phyloP scores from a whole-genome alignment of 2,888 invertebrate genomes.

The Cryptosula pallasiana region DNA sequence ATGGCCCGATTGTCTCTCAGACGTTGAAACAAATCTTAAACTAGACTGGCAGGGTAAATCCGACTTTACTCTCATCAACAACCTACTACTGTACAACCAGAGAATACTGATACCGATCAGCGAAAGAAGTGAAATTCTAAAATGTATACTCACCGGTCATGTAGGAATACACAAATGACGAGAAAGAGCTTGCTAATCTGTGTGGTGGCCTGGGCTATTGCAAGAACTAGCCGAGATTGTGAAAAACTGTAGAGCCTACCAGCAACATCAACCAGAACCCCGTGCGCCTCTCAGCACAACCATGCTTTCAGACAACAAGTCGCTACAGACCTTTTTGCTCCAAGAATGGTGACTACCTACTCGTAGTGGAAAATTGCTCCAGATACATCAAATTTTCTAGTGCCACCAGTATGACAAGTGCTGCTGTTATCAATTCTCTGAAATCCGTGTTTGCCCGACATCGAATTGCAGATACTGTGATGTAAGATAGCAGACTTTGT shows the following conservation, averaged over 20 bases:
- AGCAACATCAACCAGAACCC: not conserved
- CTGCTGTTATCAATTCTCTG: slow-evolving; percentile 28
- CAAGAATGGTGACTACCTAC: slow-evolving; percentile 28
- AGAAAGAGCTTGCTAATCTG: not conserved
- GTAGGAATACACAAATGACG: not conserved
- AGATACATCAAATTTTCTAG: slow-evolving; percentile 29
- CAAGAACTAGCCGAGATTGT: slow-evolving; percentile 10
- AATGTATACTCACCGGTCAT: not conserved
- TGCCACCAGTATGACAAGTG: slow-evolving; percentile 21
- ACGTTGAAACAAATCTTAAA: not conserved
- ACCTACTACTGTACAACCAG: slow-evolving; percentile 8
- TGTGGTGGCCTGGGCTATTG: not conserved
- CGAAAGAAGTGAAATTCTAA: slow-evolving; percentile 14
- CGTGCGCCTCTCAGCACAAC: slow-evolving; percentile 27
- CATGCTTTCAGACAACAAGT: slow-evolving; percentile 26
- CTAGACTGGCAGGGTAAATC: not conserved
- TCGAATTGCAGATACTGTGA: too few relatives aligned
- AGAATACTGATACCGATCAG: slow-evolving; percentile 11
- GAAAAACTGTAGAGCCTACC: slow-evolving; percentile 11
- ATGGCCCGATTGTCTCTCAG: slow-evolving; percentile 10
- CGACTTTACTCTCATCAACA: not conserved
- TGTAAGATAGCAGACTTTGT: too few relatives aligned
- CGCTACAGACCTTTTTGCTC: slow-evolving; percentile 29
- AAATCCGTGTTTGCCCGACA: too few relatives aligned
- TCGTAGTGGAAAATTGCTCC: slow-evolving; percentile 31